Conservation (phyloP, 2,113 vertebrate genomes). For the Propithecus coquereli region DNA sequence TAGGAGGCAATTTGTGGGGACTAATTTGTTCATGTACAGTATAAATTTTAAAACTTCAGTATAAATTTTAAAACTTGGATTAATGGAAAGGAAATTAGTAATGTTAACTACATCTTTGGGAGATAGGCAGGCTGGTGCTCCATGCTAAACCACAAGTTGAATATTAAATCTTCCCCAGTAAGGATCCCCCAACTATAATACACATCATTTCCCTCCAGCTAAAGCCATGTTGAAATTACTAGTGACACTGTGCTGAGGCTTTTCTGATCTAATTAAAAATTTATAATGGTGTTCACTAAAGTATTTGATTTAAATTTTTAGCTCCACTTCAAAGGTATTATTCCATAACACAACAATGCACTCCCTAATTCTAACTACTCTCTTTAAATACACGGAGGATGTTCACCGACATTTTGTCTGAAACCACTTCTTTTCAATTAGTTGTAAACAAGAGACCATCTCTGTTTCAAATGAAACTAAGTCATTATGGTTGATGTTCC, state of each 20-base stretch:
- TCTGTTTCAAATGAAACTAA: constrained; percentile 36
- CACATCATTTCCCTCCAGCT: neutral
- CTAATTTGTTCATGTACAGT: constrained; percentile 31
- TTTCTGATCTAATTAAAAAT: constrained; percentile 52
- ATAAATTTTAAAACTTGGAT: constrained; percentile 52
- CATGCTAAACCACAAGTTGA: neutral
- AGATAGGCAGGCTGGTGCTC: neutral
- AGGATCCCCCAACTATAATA: neutral
- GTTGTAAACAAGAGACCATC: constrained; percentile 21
- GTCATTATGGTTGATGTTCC: constrained; percentile 10
- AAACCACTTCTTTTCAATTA: constrained; percentile 43
- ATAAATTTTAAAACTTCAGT: constrained; percentile 50
- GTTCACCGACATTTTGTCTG: constrained; percentile 39
- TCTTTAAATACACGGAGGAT: neutral
- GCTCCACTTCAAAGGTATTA: constrained; percentile 15
- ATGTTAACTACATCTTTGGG: constrained; percentile 40
- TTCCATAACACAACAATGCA: neutral
- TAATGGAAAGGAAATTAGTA: constrained; percentile 24
- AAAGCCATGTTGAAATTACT: neutral
- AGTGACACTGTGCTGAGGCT: neutral
- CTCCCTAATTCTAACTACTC: neutral
- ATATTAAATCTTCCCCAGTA: neutral
- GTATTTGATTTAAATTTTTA: constrained; percentile 44
- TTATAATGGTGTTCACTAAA: neutral
- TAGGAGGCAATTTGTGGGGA: constrained; percentile 14